Evolutionary conservation across 2,797 vertebrate genomes (phyloP), one percentile per base, ranked within the genome.

Genomic region (Parauchenoglanis ngamensis): DNA sequence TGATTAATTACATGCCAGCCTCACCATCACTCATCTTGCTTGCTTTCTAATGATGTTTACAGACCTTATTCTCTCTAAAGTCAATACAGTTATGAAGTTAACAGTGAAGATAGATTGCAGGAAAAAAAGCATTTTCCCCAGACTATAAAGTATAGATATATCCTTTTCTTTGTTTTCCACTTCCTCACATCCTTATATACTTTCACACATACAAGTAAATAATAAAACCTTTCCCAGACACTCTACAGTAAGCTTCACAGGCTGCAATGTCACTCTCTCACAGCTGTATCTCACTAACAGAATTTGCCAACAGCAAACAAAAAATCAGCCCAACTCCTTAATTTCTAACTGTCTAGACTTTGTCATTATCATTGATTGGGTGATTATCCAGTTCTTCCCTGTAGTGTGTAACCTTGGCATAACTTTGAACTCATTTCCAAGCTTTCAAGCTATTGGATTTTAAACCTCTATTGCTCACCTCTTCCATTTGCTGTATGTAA

Each of bases 341-440:
- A 79, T 79, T 79, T 79, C 56, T 23, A 40, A 12, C 40, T 40
- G 31, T 80, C 31, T 80, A 80, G 56, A 80, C 56, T 77, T 54
- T 54, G 49, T 31, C 49, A 77, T 25, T 57, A 79, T 59, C 19
- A 59, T 28, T 61, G 56, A 80, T 80, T 44, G 11, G 12, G 56
- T 59, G 56, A 80, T 80, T 77, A 54, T 80, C 52, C 52, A 35
- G 1, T 28, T 10, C 7, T 56, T 61, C 56, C 56, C 56, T 61
- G 31, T 8, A 5, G 46, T 54, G 75, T 77, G 52, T 57, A 78
- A 31, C n/a, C 17, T 28, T 31, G 52, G 76, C 15, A 4, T 78
- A 79, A 57, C 54, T 35, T 31, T 31, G 54, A 57, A 31, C 19
- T 79, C 31, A 11, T 57, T 79, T 11, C 21, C 54, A 35, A 21